Percentiles rank a stretch among this genome's conserved stretches.
Evolutionary conservation across 2,888 invertebrate genomes (phyloP).

Genomic region (Phragmatobia fuliginosa): DNA sequence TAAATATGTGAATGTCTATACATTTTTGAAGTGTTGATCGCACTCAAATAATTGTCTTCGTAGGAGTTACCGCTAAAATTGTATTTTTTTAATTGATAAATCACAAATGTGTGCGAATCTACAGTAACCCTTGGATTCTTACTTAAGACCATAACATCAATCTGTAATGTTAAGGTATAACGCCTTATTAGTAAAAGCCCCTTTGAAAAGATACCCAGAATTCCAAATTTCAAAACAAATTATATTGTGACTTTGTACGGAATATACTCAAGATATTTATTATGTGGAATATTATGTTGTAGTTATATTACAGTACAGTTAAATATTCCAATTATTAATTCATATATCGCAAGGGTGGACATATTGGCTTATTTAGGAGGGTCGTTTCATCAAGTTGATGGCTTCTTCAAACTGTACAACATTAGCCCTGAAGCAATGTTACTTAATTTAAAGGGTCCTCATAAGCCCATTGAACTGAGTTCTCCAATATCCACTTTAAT

Average conservation of each 20-base stretch:
- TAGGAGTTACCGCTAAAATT: too few relatives aligned
- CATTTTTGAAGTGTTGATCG: too few relatives aligned
- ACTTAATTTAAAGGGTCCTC: constrained; percentile 21
- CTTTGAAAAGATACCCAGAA: not conserved
- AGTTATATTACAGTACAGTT: not conserved
- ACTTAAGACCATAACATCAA: too few relatives aligned
- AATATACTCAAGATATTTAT: not conserved
- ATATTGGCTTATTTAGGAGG: constrained; percentile 32
- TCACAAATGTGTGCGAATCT: too few relatives aligned
- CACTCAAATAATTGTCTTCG: too few relatives aligned
- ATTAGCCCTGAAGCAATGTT: constrained; percentile 18
- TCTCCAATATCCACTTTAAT: constrained; percentile 28
- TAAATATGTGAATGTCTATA: too few relatives aligned
- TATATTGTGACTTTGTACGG: not conserved
- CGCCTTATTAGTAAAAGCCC: not conserved
- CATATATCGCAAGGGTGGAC: not conserved
- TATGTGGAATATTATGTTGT: too few relatives aligned
- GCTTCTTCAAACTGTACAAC: constrained; percentile 23
- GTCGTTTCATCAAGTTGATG: constrained; percentile 16
- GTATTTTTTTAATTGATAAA: too few relatives aligned
- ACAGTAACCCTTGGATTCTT: too few relatives aligned
- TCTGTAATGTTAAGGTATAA: not conserved
- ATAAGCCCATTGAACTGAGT: constrained; percentile 21
- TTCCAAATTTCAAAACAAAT: not conserved
- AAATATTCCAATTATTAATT: constrained; percentile 14